These are phyloP conservation scores for Chrysogorgia sp. DNA, from an alignment of 92 coral and sea anemone genomes.

Conservation along the genomic window DNA sequence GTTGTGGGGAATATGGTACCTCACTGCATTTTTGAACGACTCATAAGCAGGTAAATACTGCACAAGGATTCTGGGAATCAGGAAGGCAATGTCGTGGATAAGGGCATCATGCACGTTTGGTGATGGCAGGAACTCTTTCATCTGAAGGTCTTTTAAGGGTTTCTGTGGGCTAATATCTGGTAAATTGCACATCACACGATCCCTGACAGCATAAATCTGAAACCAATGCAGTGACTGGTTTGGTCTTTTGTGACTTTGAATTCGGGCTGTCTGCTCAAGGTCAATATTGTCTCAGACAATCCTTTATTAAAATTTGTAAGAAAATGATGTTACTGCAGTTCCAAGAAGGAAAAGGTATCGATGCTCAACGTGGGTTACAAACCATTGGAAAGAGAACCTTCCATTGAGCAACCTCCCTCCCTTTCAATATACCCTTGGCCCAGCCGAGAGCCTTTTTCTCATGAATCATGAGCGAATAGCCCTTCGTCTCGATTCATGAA, in stretches of 20 bases:
- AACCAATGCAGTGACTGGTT: conserved; percentile 63
- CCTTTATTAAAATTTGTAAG: conserved; percentile 13
- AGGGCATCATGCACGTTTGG: conserved; percentile 21
- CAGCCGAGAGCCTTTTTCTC: no score
- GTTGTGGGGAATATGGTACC: no score
- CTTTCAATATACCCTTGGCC: no score
- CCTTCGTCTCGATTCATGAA: no score
- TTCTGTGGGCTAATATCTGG: conserved; percentile 21
- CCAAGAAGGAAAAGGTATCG: no score
- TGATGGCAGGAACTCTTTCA: conserved; percentile 59
- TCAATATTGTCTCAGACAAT: conserved; percentile 67
- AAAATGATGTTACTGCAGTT: not conserved
- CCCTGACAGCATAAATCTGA: conserved; percentile 48
- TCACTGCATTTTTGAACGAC: conserved; percentile 26
- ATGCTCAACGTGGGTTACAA: no score
- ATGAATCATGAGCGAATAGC: no score
- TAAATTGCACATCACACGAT: conserved; percentile 27
- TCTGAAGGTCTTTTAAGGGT: conserved; percentile 33
- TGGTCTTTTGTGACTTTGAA: conserved; percentile 51
- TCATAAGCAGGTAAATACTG: conserved; percentile 58
- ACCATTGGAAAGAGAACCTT: no score
- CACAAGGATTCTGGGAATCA: conserved; percentile 47
- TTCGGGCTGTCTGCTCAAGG: conserved; percentile 45
- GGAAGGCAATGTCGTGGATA: not conserved
- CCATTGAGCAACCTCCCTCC: no score